These are phyloP conservation scores for Pheosia tremula DNA, from an alignment of 2,888 invertebrate species.

Conservation along the genomic window DNA sequence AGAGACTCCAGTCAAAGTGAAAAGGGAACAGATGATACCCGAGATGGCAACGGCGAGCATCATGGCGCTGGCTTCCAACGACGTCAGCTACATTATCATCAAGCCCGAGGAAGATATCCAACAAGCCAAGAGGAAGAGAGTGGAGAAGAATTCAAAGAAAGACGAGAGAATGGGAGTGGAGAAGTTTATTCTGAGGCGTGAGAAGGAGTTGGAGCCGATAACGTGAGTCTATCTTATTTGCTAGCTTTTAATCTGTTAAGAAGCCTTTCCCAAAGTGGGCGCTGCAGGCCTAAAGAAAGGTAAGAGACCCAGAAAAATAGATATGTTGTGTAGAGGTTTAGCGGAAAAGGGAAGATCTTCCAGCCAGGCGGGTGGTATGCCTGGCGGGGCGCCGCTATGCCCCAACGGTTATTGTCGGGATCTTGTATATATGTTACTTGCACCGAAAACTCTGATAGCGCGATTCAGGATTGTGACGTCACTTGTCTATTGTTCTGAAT, in stretches of 20 bases:
- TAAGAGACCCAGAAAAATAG: no score
- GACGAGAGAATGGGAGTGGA: constrained; percentile 32
- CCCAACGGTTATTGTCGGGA: no score
- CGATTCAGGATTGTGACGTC: no score
- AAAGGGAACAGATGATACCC: constrained; percentile 49
- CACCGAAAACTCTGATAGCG: no score
- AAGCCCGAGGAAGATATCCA: constrained; percentile 43
- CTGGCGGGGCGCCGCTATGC: no score
- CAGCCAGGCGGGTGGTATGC: no score
- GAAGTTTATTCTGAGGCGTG: constrained; percentile 20
- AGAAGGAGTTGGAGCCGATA: constrained; percentile 48
- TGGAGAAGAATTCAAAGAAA: constrained; percentile 28
- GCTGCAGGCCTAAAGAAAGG: no score
- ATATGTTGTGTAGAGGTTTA: not conserved
- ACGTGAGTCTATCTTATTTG: constrained; percentile 48
- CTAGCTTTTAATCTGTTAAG: not conserved
- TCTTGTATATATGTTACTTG: no score
- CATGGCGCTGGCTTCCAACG: constrained; percentile 54
- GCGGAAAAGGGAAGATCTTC: no score
- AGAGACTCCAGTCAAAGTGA: constrained; percentile 15
- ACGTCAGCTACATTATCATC: constrained; percentile 77
- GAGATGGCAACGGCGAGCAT: constrained; percentile 55
- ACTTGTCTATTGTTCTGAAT: no score
- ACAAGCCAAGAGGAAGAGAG: constrained; percentile 16
- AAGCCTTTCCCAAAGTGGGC: no score